Base-by-base conservation (phyloP, 2,888 invertebrate species). In the Steromphala cineraria region DNA sequence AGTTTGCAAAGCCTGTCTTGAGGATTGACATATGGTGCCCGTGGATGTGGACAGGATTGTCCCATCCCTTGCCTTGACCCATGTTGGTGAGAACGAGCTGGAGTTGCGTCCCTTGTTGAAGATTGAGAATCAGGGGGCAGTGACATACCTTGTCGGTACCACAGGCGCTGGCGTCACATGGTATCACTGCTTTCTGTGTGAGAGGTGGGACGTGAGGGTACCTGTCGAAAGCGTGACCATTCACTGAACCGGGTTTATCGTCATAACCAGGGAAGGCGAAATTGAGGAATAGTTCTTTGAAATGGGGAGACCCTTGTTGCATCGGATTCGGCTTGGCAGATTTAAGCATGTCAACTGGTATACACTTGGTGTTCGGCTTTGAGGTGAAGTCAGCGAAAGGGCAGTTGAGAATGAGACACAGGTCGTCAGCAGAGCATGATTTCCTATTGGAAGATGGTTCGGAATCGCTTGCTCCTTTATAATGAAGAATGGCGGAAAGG, bases 11-110 rank as follows among this genome's bases (percentile, higher is more conserved):
- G 8, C 91, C 92, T 85, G 90, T 88, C 82, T 89, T 89, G 15
- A 92, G 40, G 2, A 92, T 90, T 36, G 89, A 86, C 81, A 92
- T 92, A 3, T 87, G 87, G 78, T 92, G 90, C 0, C 92, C 92
- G 75, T 92, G 92, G 85, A 92, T 82, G 79, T 92, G 92, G 15
- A 92, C 84, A 0, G 90, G 90, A 74, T 92, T 92, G n/a, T 90
- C 87, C 82, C 84, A 88, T 1, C 89, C 90, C 75, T 82, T 86
- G 4, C 91, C 91, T 0, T 19, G 75, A 1, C 90, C 91, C 86
- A 90, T 86, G 80, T 89, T 89, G 55, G 87, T 76, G 40, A 91
- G 83, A 0, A 91, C 86, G 78, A 92, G 81, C 82, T 91, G 92
- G 8, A 90, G 84, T 0, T 88, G 88, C 71, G 89, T 86, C 4